Evolutionary conservation across 2,797 vertebrate species (phyloP).

Genomic region (Catamblyrhynchus diadema): DNA sequence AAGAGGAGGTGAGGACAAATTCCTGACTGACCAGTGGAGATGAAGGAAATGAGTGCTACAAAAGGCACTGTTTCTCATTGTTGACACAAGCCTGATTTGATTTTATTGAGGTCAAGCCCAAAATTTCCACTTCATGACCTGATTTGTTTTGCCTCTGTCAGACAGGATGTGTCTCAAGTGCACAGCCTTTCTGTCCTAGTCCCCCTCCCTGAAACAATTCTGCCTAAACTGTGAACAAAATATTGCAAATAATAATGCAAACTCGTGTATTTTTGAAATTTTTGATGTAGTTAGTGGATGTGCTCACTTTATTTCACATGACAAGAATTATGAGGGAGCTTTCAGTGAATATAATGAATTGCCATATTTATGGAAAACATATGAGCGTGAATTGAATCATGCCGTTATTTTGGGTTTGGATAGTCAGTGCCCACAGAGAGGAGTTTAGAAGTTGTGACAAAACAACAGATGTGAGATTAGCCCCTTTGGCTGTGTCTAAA

Average conservation of each 20-base stretch:
- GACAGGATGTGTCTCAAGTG: not conserved
- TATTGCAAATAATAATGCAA: not conserved
- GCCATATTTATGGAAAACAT: conserved; percentile 43
- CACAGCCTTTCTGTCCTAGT: not conserved
- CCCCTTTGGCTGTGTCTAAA: conserved; percentile 43
- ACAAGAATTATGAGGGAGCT: not conserved
- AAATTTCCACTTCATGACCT: not conserved
- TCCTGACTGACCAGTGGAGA: not conserved
- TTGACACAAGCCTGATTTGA: not conserved
- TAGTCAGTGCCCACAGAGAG: conserved; percentile 31
- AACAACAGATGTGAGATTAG: conserved; percentile 60
- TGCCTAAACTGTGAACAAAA: not conserved
- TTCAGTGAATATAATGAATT: conserved; percentile 1
- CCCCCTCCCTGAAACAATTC: not conserved
- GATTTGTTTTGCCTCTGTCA: not conserved
- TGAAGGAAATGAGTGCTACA: not conserved
- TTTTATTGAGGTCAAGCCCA: not conserved
- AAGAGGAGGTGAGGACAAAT: not conserved
- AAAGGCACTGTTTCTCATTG: not conserved
- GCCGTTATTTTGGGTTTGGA: conserved; percentile 39
- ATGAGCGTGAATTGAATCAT: conserved; percentile 41
- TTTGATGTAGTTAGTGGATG: not conserved
- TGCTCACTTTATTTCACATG: conserved; percentile 6
- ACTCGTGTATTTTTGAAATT: not conserved
- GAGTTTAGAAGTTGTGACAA: conserved; percentile 49